Evolutionary conservation across 2,797 vertebrate genomes (phyloP).

Genomic region (Pangasius krempfi): DNA sequence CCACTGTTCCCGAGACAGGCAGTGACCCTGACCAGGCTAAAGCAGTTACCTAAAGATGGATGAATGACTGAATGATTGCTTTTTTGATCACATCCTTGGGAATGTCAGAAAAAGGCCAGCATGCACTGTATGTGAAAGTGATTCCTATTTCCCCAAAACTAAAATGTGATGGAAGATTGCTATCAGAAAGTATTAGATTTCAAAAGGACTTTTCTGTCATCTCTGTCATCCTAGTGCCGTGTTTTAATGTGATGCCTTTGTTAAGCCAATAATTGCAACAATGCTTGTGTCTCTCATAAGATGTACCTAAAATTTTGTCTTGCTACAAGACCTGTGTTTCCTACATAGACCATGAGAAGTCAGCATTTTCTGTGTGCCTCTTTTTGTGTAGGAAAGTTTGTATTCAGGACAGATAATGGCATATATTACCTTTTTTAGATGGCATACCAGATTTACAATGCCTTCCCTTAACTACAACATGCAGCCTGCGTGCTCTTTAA

Average conservation of each 20-base stretch:
- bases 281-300: not conserved
- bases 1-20: not conserved
- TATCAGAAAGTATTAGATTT: not conserved
- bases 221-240: not conserved
- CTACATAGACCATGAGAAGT: not conserved
- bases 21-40: not conserved
- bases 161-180: not conserved
- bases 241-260: not conserved
- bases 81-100: not conserved
- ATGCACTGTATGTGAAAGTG: not conserved
- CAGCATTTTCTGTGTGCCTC: constrained; percentile 1
- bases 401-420: not conserved
- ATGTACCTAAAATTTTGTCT: not conserved
- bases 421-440: constrained; percentile 5
- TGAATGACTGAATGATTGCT: not conserved
- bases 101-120: not conserved
- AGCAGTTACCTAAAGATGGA: not conserved
- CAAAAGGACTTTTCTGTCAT: not conserved
- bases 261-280: not conserved
- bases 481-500: not conserved
- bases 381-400: constrained; percentile 17
- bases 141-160: not conserved
- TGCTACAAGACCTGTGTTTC: constrained; percentile 7
- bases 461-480: not conserved
- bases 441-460: constrained; percentile 15